phyloP scores from a whole-genome alignment of 2,113 vertebrate species.

The Lophochroa leadbeateri region DNA sequence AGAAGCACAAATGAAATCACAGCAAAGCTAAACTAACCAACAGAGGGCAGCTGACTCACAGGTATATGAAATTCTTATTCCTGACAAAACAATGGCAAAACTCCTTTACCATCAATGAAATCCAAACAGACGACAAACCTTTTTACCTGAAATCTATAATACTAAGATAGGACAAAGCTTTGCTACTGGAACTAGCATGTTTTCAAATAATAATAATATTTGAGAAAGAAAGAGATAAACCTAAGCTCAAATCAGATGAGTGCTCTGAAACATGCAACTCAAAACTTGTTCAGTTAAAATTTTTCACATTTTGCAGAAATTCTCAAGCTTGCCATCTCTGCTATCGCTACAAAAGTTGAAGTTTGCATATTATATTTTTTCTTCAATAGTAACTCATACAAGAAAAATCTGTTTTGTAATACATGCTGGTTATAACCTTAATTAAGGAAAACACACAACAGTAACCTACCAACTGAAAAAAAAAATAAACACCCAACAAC shows the following conservation, averaged over 20 bases:
- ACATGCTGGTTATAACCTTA: not conserved
- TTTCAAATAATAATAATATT: not conserved
- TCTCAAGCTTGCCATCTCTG: not conserved
- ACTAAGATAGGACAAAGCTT: not conserved
- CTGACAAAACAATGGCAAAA: not conserved
- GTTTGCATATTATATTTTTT: not conserved
- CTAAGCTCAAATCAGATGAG: not conserved
- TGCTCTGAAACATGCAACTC: not conserved
- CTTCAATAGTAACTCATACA: not conserved
- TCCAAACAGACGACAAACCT: not conserved
- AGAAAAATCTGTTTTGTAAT: not conserved
- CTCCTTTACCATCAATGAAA: accelerated
- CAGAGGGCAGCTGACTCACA: conserved; percentile 31
- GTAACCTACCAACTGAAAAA: not conserved
- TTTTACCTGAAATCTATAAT: not conserved
- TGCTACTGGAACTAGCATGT: not conserved
- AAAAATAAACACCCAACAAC: not conserved
- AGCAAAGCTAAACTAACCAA: not conserved
- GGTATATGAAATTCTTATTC: not conserved
- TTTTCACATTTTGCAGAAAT: not conserved
- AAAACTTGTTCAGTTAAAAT: not conserved
- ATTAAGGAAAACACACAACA: not conserved
- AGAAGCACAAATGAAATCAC: not conserved
- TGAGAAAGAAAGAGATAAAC: not conserved
- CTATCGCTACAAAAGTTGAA: not conserved